These are phyloP conservation scores for Nemurella pictetii DNA, from an alignment of 2,888 invertebrate species.

Conservation along the genomic window DNA sequence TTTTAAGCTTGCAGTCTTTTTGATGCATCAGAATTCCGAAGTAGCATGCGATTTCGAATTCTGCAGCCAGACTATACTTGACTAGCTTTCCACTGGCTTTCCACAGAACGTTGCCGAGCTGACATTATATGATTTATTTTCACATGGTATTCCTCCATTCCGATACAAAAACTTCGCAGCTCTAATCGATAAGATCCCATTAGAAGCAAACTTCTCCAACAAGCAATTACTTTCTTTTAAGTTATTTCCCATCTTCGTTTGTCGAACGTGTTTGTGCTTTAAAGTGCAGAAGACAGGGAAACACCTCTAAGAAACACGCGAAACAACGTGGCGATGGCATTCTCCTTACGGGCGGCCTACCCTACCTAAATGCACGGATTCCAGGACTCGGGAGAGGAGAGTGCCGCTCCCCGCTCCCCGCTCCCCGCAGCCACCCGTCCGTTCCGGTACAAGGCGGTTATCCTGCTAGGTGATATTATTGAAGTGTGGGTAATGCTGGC, in stretches of 20 bases:
- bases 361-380: no score
- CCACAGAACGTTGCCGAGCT: background rate
- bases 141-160: background rate
- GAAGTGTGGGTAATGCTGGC: constrained; percentile 18
- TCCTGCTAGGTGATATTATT: background rate
- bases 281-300: background rate
- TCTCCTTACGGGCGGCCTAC: no score
- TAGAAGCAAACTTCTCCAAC: background rate
- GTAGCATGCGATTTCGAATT: background rate
- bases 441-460: no score
- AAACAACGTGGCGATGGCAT: no score
- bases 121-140: background rate
- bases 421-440: no score
- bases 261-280: background rate
- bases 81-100: background rate
- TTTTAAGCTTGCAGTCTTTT: no score
- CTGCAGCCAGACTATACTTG: background rate
- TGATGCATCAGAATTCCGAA: background rate
- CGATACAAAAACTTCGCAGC: background rate
- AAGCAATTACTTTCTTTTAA: background rate
- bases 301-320: background rate
- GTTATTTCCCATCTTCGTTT: background rate
- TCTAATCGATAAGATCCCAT: background rate
- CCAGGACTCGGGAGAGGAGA: no score
- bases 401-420: no score